Evolutionary conservation across 2,888 invertebrate genomes (phyloP).

Genomic region (Scaeva pyrastri): DNA sequence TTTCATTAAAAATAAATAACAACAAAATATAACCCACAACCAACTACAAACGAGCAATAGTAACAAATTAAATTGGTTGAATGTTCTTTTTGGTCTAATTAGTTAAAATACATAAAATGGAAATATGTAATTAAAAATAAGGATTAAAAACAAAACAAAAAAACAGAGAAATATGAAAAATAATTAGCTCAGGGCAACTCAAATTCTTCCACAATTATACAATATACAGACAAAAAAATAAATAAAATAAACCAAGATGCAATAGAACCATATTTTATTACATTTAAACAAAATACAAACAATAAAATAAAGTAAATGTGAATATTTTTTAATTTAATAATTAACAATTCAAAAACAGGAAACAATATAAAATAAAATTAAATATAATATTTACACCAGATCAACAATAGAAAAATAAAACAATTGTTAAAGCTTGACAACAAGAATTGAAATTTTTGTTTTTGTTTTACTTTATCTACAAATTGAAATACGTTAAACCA

Average conservation of each 20-base stretch:
- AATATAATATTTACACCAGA: constrained; percentile 66
- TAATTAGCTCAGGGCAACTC: constrained; percentile 84
- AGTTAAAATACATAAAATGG: constrained; percentile 60
- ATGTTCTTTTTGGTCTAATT: constrained; percentile 74
- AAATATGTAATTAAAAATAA: constrained; percentile 59
- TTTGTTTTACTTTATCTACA: not conserved
- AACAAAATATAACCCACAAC: constrained; percentile 34
- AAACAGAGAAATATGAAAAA: constrained; percentile 75
- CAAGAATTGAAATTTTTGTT: constrained; percentile 13
- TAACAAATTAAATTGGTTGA: constrained; percentile 54
- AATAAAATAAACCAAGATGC: constrained; percentile 76
- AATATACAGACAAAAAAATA: constrained; percentile 72
- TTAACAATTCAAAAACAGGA: constrained; percentile 54
- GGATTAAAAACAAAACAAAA: constrained; percentile 59
- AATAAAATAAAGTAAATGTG: constrained; percentile 58
- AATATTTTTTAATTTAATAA: constrained; percentile 66
- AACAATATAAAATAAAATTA: constrained; percentile 38
- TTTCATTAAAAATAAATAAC: constrained; percentile 20
- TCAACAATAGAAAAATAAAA: constrained; percentile 46
- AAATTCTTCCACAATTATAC: constrained; percentile 83
- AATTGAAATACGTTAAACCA: constrained; percentile 30
- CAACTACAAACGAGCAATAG: constrained; percentile 66
- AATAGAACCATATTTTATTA: constrained; percentile 76
- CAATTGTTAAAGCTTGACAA: constrained; percentile 60
- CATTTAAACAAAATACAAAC: constrained; percentile 53